A percentile compares a stretch with the other conserved stretches of the same genome.
These are phyloP conservation scores for Urophycis tenuis DNA, from an alignment of 2,797 vertebrate genomes.

Conservation along the genomic window DNA sequence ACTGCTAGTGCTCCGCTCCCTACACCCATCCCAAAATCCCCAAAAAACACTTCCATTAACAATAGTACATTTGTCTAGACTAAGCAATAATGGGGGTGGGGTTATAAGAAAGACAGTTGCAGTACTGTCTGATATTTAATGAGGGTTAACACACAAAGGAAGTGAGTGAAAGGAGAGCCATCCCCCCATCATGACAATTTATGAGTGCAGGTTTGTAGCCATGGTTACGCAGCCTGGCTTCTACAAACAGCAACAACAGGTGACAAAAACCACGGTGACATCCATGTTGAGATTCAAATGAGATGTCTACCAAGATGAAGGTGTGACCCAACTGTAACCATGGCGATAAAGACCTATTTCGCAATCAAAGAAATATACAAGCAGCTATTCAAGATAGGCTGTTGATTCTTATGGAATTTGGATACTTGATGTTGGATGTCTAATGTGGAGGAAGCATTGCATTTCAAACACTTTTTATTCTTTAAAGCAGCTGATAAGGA, in stretches of 20 bases:
- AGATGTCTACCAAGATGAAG: not conserved
- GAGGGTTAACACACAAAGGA: slow-evolving; percentile 6
- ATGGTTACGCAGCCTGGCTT: not conserved
- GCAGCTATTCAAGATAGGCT: not conserved
- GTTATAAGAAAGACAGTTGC: slow-evolving; percentile 13
- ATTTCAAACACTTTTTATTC: not conserved
- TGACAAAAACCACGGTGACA: slow-evolving; percentile 5
- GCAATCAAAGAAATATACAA: not conserved
- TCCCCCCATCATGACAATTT: not conserved
- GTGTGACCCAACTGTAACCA: not conserved
- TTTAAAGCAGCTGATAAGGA: not conserved
- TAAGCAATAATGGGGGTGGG: slow-evolving; percentile 5
- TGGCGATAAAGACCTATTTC: not conserved
- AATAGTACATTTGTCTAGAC: slow-evolving; percentile 1
- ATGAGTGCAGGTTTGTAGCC: not conserved
- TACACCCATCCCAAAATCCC: slow-evolving; percentile 16
- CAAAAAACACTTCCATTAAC: slow-evolving; percentile 20
- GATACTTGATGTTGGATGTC: too few relatives aligned
- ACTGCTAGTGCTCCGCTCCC: slow-evolving; percentile 7
- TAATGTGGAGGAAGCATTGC: not conserved
- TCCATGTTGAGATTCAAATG: slow-evolving; percentile 2
- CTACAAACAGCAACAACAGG: slow-evolving; percentile 2
- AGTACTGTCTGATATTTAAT: slow-evolving; percentile 12
- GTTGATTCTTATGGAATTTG: too few relatives aligned
- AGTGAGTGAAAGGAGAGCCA: slow-evolving; percentile 14